These are phyloP conservation scores for Alviniconcha strummeri DNA, from an alignment of 2,888 invertebrate species.

Conservation along the genomic window DNA sequence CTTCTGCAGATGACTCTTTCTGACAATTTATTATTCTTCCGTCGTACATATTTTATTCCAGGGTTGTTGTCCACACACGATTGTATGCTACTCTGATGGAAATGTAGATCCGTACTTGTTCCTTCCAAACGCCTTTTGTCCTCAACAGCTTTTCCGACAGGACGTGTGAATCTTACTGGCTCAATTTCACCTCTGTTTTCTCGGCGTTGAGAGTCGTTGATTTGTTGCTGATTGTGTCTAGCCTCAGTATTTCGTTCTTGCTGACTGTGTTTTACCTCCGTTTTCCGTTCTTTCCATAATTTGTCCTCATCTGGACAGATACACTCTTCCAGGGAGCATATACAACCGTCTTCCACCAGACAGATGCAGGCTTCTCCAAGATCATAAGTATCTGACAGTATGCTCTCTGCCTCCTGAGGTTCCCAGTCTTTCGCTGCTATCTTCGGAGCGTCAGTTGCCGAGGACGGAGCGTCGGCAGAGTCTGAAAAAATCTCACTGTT, in stretches of 20 bases:
- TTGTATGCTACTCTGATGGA: background rate
- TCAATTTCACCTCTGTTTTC: too few species aligned
- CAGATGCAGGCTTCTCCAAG: slow-evolving; percentile 15
- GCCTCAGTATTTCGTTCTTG: too few species aligned
- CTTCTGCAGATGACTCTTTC: slow-evolving; percentile 19
- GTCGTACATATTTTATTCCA: background rate
- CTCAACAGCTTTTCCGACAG: too few species aligned
- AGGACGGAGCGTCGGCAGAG: background rate
- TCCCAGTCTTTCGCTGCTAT: slow-evolving; percentile 5
- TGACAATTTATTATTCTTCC: slow-evolving; percentile 15
- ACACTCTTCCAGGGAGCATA: slow-evolving; percentile 13
- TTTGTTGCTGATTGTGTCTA: too few species aligned
- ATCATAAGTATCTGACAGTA: slow-evolving; percentile 17
- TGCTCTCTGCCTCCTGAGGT: slow-evolving; percentile 9
- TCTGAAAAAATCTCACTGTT: background rate
- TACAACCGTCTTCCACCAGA: slow-evolving; percentile 20
- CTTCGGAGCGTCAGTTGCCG: background rate
- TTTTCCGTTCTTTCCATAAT: too few species aligned
- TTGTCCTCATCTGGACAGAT: background rate
- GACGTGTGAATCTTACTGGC: too few species aligned
- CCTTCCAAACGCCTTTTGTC: background rate
- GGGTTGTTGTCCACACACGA: background rate
- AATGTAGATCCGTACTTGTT: background rate
- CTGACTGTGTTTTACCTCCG: too few species aligned
- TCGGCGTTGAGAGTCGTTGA: too few species aligned